Evolutionary conservation across 2,888 invertebrate species (phyloP).

Genomic region (Nasonia oneida): DNA sequence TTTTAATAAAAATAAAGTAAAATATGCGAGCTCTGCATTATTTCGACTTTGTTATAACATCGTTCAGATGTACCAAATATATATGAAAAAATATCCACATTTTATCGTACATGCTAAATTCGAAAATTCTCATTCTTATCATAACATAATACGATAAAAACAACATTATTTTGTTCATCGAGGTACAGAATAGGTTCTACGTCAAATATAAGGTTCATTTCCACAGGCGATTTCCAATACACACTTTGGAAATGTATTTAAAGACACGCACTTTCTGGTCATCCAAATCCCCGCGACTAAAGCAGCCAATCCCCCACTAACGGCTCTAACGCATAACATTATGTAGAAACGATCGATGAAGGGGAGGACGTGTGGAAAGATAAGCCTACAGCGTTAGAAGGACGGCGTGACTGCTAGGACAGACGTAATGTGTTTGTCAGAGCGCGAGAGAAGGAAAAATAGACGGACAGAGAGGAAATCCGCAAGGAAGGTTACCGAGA

Average conservation of each 20-base stretch:
- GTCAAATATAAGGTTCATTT: too few relatives aligned
- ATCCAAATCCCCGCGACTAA: not conserved
- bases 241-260: not conserved
- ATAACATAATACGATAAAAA: too few relatives aligned
- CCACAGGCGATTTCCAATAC: too few relatives aligned
- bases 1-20: too few relatives aligned
- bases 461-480: not conserved
- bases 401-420: not conserved
- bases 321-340: not conserved
- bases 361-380: not conserved
- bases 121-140: too few relatives aligned
- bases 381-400: not conserved
- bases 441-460: not conserved
- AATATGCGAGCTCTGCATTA: too few relatives aligned
- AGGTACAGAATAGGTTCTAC: too few relatives aligned
- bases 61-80: too few relatives aligned
- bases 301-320: not conserved
- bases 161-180: too few relatives aligned
- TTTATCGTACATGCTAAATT: too few relatives aligned
- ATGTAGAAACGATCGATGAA: constrained; percentile 7
- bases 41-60: too few relatives aligned
- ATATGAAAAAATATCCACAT: too few relatives aligned
- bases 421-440: not conserved
- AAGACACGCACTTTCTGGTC: not conserved
- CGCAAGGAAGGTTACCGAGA: not conserved